These are phyloP conservation scores for Capreolus pygargus DNA, from an alignment of 2,113 vertebrate genomes.

Conservation along the genomic window DNA sequence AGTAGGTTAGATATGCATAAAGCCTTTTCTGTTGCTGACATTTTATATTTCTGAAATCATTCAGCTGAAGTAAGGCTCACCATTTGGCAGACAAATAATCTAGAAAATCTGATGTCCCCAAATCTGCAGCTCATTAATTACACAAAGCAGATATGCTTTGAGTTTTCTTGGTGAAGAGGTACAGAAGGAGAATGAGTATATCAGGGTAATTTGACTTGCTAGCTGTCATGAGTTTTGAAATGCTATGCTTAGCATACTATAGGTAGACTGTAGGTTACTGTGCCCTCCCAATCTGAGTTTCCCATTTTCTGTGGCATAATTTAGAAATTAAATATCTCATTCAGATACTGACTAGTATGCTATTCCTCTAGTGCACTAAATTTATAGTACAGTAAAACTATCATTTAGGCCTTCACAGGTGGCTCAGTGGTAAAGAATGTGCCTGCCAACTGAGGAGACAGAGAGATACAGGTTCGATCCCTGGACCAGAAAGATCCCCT, in stretches of 20 bases:
- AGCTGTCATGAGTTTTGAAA: neutral
- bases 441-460: neutral
- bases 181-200: neutral
- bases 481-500: neutral
- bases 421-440: neutral
- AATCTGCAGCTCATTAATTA: conserved; percentile 32
- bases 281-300: neutral
- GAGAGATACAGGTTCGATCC: neutral
- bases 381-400: conserved; percentile 25
- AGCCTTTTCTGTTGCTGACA: conserved; percentile 25
- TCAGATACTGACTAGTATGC: neutral
- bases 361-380: neutral
- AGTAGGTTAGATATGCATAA: neutral
- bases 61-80: neutral
- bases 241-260: neutral
- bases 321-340: conserved; percentile 19
- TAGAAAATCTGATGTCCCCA: conserved; percentile 33
- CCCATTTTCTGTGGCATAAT: conserved; percentile 8
- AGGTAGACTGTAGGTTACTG: neutral
- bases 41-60: conserved; percentile 44
- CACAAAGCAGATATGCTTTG: conserved; percentile 7
- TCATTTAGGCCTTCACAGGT: neutral
- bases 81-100: conserved; percentile 48
- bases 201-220: conserved; percentile 4
- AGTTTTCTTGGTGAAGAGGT: neutral